Evolutionary conservation across 2,113 vertebrate genomes (phyloP), one percentile per base, ranked within the genome.

Genomic region (Raphicerus campestris): DNA sequence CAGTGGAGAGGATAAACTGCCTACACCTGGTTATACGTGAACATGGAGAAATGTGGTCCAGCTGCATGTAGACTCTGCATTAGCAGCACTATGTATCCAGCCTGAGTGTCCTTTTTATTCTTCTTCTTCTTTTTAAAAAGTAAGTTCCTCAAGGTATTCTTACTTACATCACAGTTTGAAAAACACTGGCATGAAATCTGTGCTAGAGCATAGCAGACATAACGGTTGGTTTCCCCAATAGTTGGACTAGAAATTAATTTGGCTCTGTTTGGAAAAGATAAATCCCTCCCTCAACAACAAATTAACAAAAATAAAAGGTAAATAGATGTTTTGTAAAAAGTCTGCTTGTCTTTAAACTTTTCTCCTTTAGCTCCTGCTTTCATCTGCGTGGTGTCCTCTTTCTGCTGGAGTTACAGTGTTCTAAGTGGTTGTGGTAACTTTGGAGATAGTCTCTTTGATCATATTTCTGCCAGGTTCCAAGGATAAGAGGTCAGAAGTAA

Each of bases 241-340:
- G 58, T 26, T 95, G 82, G 19, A 87, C 53, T 20, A 86, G 20
- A 82, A 81, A 78, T 28, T 82, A 63, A 89, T 80, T 94, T 96
- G 75, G 5, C 30, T 96, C 56, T 5, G 2, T 87, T 96, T 39
- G 66, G 16, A 87, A 53, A 63, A 90, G 26, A 73, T 30, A 17
- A 58, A 20, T 4, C 14, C 2, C 20, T 10, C 16, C 20, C 17
- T 4, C 11, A 6, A 75, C 0, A 20, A 53, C 2, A 39, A 61
- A 60, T 58, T 45, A 75, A 75, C 16, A 77, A 91, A 92, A 94
- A 70, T 39, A 96, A 91, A 77, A 91, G 14, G 75, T 82, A 94
- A 89, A 81, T 22, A 47, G 7, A 56, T 60, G 20, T 20, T 97
- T 63, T 88, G 3, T 78, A 32, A 78, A 93, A 89, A 56, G 32